phyloP scores from a whole-genome alignment of 1,140 invertebrate genomes.

The Dryas iulia region DNA sequence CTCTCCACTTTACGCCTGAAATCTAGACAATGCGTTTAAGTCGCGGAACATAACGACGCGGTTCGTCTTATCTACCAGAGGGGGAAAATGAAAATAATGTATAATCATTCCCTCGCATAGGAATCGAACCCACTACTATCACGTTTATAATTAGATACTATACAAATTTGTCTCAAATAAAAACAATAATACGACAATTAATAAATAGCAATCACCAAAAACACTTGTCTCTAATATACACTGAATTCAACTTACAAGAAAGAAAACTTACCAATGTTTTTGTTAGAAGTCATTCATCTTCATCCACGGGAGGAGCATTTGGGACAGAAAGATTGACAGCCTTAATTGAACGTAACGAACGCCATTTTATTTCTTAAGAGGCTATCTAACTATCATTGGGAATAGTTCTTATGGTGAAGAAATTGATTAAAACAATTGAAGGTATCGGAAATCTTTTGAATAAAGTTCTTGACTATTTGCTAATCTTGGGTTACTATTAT shows the following conservation, averaged over 20 bases:
- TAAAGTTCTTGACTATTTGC: no score
- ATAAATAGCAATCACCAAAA: background rate
- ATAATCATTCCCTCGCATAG: no score
- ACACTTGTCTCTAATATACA: background rate
- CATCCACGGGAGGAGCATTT: conserved; percentile 21
- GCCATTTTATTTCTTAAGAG: conserved; percentile 27
- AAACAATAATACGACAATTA: background rate
- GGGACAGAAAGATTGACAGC: conserved; percentile 34
- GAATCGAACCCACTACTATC: no score
- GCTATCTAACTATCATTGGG: background rate
- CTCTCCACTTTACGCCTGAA: no score
- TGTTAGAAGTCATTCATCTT: conserved; percentile 26
- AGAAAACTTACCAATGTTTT: conserved; percentile 23
- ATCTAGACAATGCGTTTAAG: no score
- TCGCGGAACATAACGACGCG: no score
- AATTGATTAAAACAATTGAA: background rate
- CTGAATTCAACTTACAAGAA: background rate
- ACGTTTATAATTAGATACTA: no score
- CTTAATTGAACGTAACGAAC: conserved; percentile 31
- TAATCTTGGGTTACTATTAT: no score
- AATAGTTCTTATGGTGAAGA: background rate
- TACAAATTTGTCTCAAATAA: no score
- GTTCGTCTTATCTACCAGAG: no score
- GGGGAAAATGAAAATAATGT: no score
- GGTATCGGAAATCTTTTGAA: no score